Evolutionary conservation across 2,888 invertebrate species (phyloP), one percentile per base, ranked within the genome.

Genomic region (Epicampocera succincta): DNA sequence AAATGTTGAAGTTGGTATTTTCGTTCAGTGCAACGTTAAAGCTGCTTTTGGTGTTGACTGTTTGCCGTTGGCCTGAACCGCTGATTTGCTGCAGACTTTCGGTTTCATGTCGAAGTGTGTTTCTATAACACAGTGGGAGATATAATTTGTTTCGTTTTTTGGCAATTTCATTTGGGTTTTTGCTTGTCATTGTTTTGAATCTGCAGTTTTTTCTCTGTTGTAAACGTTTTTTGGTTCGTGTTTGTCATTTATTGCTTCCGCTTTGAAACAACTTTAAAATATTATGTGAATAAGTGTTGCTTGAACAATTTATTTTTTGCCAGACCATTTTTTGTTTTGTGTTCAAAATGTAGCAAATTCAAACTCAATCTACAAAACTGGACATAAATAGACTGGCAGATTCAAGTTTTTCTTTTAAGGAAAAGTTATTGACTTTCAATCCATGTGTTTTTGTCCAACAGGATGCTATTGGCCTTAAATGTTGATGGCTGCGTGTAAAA

Each of bases 191-290:
- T 54, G 42, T 69, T 63, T 63, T 63, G 19, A 25, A 0, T 15
- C 42, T 44, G 13, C 15, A 9, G n/a, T 38, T 52, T 42, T 61
- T 33, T 60, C 42, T 52, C 33, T 33, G n/a, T 29, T 40, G 50
- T 19, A 60, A 60, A 50, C 11, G 17, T 21, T 13, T 46, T 71
- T 71, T 76, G 61, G 54, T 63, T 77, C 56, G 61, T 81, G 72
- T 50, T 63, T 81, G 81, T 56, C 77, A 77, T 77, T 81, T 73
- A 77, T 68, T 63, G 73, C 77, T 81, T 81, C 81, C 81, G 81
- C 81, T 56, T 65, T 54, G 44, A 40, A 71, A 50, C 1, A n/a
- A 66, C 69, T 38, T 71, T 61, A 63, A 58, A 66, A 42, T 48
- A 58, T 52, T 54, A 21, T 66, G 74, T 74, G 38, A 65, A 74